phyloP scores from a whole-genome alignment of 2,113 vertebrate genomes.

The Dasyurus viverrinus region DNA sequence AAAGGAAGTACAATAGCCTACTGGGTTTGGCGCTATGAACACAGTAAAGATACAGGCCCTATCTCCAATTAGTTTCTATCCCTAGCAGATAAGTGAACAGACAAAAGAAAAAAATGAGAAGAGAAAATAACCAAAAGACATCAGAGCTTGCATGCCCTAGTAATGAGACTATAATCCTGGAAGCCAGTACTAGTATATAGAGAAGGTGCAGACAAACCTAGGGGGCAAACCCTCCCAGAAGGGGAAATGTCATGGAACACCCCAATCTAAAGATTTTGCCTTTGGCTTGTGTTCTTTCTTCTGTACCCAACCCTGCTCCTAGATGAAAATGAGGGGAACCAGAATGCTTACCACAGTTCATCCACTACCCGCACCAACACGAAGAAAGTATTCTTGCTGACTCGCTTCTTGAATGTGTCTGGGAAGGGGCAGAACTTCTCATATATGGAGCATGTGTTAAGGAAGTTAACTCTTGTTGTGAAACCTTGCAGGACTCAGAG shows the following conservation, averaged over 20 bases:
- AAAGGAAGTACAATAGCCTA: background rate
- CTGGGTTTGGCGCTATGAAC: background rate
- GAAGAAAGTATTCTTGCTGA: conserved; percentile 99
- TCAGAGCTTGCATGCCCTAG: background rate
- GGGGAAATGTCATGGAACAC: background rate
- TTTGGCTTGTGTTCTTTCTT: background rate
- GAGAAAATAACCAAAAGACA: background rate
- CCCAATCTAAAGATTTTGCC: background rate
- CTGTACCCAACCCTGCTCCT: background rate
- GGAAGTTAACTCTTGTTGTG: conserved; percentile 43
- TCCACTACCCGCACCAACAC: conserved; percentile 98
- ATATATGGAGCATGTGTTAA: conserved; percentile 92
- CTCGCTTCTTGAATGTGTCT: conserved; percentile 96
- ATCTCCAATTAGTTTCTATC: background rate
- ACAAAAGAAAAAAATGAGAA: background rate
- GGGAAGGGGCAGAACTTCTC: conserved; percentile 97
- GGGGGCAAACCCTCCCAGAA: background rate
- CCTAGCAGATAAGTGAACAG: background rate
- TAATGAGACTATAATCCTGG: background rate
- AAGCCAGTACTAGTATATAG: background rate
- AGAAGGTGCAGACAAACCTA: background rate
- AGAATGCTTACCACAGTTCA: conserved; percentile 94
- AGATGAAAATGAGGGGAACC: rapidly evolving
- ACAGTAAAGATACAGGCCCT: background rate
- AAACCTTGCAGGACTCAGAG: background rate